phyloP scores from a whole-genome alignment of 2,113 vertebrate genomes.

The Erythrolamprus reginae region DNA sequence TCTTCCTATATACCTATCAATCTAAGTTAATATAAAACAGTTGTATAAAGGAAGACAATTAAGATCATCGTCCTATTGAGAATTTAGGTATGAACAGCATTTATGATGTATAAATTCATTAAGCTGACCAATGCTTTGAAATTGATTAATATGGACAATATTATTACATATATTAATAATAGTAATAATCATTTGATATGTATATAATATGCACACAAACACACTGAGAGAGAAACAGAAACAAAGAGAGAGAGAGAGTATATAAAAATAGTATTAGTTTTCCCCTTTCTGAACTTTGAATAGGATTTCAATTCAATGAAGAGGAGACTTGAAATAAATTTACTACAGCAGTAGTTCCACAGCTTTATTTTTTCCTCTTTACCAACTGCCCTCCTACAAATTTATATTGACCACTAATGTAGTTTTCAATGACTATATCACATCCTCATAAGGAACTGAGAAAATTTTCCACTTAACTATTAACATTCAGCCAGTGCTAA shows the following conservation, averaged over 20 bases:
- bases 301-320: not conserved
- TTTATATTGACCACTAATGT: not conserved
- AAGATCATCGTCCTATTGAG: not conserved
- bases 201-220: not conserved
- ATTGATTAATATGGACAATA: not conserved
- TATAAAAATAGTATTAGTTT: not conserved
- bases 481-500: not conserved
- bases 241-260: not conserved
- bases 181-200: not conserved
- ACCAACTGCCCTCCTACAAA: not conserved
- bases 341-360: conserved; percentile 5
- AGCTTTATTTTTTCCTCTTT: not conserved
- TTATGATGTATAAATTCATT: conserved; percentile 1
- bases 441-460: not conserved
- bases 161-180: not conserved
- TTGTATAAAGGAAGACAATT: not conserved
- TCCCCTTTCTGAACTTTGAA: not conserved
- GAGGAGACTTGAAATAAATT: not conserved
- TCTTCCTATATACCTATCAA: not conserved
- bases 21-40: not conserved
- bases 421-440: not conserved
- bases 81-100: not conserved
- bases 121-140: conserved; percentile 16
- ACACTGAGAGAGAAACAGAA: not conserved
- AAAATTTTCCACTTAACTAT: not conserved